phyloP scores from a whole-genome alignment of 2,888 invertebrate species.

The Hirtodrosophila trivittata region DNA sequence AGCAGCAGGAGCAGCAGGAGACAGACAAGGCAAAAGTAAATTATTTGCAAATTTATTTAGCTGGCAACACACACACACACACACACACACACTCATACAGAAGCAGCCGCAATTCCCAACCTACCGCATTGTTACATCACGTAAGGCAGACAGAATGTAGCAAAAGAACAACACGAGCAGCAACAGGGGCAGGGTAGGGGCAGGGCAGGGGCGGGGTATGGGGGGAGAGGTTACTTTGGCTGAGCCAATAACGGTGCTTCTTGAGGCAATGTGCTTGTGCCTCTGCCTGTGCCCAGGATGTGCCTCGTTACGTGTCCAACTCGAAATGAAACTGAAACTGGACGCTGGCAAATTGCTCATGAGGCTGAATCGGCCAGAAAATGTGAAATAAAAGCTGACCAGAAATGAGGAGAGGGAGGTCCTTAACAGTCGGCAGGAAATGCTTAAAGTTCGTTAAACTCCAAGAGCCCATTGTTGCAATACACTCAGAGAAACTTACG shows the following conservation, averaged over 20 bases:
- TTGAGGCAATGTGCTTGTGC: constrained; percentile 25
- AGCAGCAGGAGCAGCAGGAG: constrained; percentile 9
- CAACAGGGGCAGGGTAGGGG: constrained; percentile 2
- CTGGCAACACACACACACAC: constrained; percentile 21
- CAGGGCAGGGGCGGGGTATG: not conserved
- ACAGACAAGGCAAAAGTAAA: constrained; percentile 55
- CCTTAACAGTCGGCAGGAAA: constrained; percentile 63
- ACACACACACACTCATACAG: constrained; percentile 7
- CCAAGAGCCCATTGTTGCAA: constrained; percentile 53
- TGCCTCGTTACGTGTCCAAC: constrained; percentile 60
- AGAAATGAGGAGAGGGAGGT: constrained; percentile 11
- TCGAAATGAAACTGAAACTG: constrained; percentile 77
- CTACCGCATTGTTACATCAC: constrained; percentile 75
- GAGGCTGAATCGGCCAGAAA: constrained; percentile 59
- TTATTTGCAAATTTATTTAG: constrained; percentile 76
- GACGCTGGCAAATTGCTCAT: constrained; percentile 60
- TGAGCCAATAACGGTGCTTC: constrained; percentile 41
- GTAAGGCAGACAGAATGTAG: constrained; percentile 56
- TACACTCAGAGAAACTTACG: constrained; percentile 33
- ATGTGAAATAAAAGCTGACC: constrained; percentile 66
- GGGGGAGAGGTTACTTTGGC: not conserved
- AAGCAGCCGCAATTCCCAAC: constrained; percentile 58
- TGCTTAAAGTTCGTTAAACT: constrained; percentile 77
- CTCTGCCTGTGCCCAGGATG: constrained; percentile 43
- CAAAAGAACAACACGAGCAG: constrained; percentile 10